phyloP scores from a whole-genome alignment of 2,888 invertebrate species.

The Tipula helvola region DNA sequence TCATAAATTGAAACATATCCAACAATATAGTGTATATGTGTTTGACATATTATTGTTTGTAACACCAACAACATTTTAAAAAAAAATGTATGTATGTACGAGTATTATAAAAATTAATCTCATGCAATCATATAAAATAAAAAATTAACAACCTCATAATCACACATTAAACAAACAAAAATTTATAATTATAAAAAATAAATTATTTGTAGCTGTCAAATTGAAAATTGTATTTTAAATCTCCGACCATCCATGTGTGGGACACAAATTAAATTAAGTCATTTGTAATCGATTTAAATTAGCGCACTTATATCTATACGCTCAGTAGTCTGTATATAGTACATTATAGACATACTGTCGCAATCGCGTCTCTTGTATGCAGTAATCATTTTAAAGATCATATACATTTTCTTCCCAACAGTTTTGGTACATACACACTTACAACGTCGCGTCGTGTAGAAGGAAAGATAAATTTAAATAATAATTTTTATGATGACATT shows the following conservation, averaged over 20 bases:
- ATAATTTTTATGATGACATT: background rate
- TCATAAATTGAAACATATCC: background rate
- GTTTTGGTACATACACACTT: background rate
- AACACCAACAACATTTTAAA: background rate
- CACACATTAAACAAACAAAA: background rate
- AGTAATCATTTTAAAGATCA: background rate
- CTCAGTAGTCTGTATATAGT: background rate
- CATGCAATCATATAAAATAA: background rate
- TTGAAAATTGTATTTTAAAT: background rate
- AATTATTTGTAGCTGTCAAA: background rate
- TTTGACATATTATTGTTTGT: background rate
- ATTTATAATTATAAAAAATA: background rate
- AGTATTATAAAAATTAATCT: background rate
- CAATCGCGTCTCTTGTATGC: background rate
- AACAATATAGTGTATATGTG: background rate
- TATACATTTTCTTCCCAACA: background rate
- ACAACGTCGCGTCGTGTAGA: background rate
- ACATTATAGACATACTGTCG: background rate
- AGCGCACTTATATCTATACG: background rate
- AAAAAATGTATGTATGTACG: background rate
- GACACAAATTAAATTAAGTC: background rate
- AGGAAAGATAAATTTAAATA: background rate
- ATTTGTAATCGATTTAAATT: background rate
- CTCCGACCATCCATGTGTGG: background rate
- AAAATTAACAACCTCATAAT: background rate